Evolutionary conservation across 2,797 vertebrate genomes (phyloP).

Genomic region (Echeneis naucrates): DNA sequence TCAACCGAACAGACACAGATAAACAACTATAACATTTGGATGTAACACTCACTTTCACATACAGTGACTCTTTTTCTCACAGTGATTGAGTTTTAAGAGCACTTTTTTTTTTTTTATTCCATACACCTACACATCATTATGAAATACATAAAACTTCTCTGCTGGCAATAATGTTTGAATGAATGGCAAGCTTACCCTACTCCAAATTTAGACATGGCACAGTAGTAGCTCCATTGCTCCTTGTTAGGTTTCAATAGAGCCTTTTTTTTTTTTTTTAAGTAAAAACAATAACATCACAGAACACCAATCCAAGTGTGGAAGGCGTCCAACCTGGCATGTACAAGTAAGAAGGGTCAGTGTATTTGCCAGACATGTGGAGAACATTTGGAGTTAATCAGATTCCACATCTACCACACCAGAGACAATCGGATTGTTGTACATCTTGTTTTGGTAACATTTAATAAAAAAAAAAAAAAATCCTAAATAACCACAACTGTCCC

Average conservation of each 20-base stretch:
- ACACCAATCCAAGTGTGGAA: conserved; percentile 31
- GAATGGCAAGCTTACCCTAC: conserved; percentile 37
- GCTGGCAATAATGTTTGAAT: conserved; percentile 37
- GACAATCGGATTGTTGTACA: conserved; percentile 62
- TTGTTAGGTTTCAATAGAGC: conserved; percentile 41
- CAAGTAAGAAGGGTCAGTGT: conserved; percentile 67
- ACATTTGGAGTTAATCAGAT: conserved; percentile 74
- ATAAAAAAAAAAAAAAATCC: conserved; percentile 65
- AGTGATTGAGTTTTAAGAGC: conserved; percentile 42
- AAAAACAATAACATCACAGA: conserved; percentile 44
- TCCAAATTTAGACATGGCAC: conserved; percentile 43
- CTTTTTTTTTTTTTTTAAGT: conserved; percentile 50
- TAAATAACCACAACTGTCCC: conserved; percentile 59
- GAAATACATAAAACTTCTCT: conserved; percentile 41
- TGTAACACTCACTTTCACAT: conserved; percentile 42
- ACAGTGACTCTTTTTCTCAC: conserved; percentile 51
- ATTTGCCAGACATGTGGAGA: conserved; percentile 79
- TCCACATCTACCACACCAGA: conserved; percentile 71
- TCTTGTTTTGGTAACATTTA: conserved; percentile 74
- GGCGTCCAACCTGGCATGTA: conserved; percentile 55
- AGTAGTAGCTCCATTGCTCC: conserved; percentile 28
- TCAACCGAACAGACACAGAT: conserved; percentile 71
- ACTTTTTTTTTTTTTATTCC: conserved; percentile 23
- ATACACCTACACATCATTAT: conserved; percentile 48
- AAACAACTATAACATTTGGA: conserved; percentile 70